Base-by-base conservation (phyloP, 2,888 invertebrate genomes). In the Trachelus troglodyta region DNA sequence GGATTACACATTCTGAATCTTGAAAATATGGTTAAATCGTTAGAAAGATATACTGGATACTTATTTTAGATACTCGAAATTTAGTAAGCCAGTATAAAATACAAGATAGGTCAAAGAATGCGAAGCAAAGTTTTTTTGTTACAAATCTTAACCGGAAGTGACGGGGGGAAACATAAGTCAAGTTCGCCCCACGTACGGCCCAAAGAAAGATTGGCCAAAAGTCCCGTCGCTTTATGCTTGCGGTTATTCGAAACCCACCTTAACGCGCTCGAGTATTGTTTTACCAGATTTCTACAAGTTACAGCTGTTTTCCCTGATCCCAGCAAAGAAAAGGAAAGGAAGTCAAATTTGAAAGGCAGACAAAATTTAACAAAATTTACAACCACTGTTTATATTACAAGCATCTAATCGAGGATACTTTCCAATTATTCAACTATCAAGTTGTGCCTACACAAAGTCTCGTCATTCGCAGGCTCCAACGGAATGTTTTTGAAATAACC, bases 261-360 rank as follows among this genome's bases (percentile, higher is more conserved):
- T 69, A 69, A 79, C 78, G 71, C 74, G 74, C 56, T 11, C 69
- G 75, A 69, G 81, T 84, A 86, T 86, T 86, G 85, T 85, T 85
- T 83, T 76, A 79, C 80, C 77, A 56, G 69, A 69, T 79, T 77
- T 81, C 56, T 84, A 81, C 78, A 82, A 81, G 79, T 78, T 76
- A 77, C 86, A 85, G 83, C 84, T 86, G 86, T 81, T 82, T 78
- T 34, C 75, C 68, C 77, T 69, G 73, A 74, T 71, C 75, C 75
- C 75, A 35, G 74, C 31, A 34, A 34, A 33, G 71, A 71, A 12
- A 71, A 71, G 56, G 9, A 23, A 56, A 56, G 56, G 23, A 56
- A 23, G 56, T 23, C 23, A 23, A 56, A 9, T 56, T 2, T 23
- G 2, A 56, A 9, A 9, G 9, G 9, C 23, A 56, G 2, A 56